These are phyloP conservation scores for Chrysolina americana DNA, from an alignment of 2,888 invertebrate species.

Conservation along the genomic window DNA sequence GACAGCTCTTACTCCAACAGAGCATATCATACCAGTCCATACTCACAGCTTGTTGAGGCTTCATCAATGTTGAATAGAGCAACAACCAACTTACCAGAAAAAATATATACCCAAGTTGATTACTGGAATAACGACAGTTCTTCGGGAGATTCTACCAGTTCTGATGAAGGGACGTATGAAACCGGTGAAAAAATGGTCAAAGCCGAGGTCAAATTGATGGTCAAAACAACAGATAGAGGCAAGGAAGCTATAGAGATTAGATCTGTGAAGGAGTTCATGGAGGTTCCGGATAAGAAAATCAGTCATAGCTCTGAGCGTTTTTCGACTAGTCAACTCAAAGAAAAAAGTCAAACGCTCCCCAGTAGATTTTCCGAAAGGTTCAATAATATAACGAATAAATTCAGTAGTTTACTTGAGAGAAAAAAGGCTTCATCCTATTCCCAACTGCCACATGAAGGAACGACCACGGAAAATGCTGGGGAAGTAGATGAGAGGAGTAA, in stretches of 20 bases:
- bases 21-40: slow-evolving; percentile 46
- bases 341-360: slow-evolving; percentile 56
- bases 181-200: slow-evolving; percentile 63
- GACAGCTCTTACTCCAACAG: slow-evolving; percentile 58
- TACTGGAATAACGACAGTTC: slow-evolving; percentile 47
- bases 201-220: slow-evolving; percentile 72
- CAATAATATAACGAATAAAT: slow-evolving; percentile 55
- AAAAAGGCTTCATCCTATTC: slow-evolving; percentile 53
- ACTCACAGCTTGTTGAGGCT: slow-evolving; percentile 37
- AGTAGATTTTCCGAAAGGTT: slow-evolving; percentile 52
- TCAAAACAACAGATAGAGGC: slow-evolving; percentile 70
- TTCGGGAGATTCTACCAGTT: slow-evolving; percentile 49
- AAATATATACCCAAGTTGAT: slow-evolving; percentile 29
- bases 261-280: slow-evolving; percentile 67
- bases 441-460: slow-evolving; percentile 35
- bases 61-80: no score
- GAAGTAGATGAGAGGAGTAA: slow-evolving; percentile 47
- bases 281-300: slow-evolving; percentile 45
- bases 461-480: neutral
- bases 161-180: slow-evolving; percentile 60
- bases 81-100: slow-evolving; percentile 33
- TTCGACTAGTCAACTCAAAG: slow-evolving; percentile 36
- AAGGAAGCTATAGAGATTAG: slow-evolving; percentile 71
- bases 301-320: slow-evolving; percentile 25
- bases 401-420: slow-evolving; percentile 56